Conservation (phyloP, 2,888 invertebrate species). For the Brachyptera putata region DNA sequence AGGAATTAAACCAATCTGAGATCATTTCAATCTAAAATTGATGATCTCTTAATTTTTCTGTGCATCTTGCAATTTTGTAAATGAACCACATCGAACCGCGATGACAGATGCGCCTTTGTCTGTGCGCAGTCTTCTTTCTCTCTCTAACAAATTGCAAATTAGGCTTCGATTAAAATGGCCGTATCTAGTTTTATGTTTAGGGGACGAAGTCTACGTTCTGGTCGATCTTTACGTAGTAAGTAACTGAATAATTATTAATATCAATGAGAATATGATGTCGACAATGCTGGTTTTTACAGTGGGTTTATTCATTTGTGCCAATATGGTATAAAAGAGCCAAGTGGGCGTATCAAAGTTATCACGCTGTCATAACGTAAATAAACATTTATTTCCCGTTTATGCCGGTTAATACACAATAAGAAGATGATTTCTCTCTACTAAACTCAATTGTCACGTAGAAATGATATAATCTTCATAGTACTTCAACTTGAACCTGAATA, state of each 20-base stretch:
- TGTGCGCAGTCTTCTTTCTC: too few relatives aligned
- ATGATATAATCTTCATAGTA: not conserved
- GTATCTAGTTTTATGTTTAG: constrained; percentile 53
- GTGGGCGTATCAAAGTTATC: constrained; percentile 3
- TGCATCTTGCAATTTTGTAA: too few relatives aligned
- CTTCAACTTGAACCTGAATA: not conserved
- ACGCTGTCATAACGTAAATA: not conserved
- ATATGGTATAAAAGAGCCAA: not conserved
- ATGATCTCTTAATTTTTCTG: too few relatives aligned
- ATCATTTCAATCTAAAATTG: too few relatives aligned
- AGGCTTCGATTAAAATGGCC: too few relatives aligned
- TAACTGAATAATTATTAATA: constrained; percentile 34
- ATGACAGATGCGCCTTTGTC: too few relatives aligned
- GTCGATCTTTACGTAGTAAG: constrained; percentile 48
- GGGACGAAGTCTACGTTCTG: constrained; percentile 47
- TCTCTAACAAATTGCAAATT: too few relatives aligned
- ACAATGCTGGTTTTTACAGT: not conserved
- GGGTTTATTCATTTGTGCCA: not conserved
- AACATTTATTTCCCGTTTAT: not conserved
- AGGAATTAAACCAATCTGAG: too few relatives aligned
- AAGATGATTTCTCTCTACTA: not conserved
- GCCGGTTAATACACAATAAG: not conserved
- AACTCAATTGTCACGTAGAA: not conserved
- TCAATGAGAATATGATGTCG: not conserved
- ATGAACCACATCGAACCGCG: too few relatives aligned